A percentile compares a stretch with the other conserved stretches of the same genome.
Conservation (phyloP, 2,797 vertebrate genomes). For the Meda fulgida region DNA sequence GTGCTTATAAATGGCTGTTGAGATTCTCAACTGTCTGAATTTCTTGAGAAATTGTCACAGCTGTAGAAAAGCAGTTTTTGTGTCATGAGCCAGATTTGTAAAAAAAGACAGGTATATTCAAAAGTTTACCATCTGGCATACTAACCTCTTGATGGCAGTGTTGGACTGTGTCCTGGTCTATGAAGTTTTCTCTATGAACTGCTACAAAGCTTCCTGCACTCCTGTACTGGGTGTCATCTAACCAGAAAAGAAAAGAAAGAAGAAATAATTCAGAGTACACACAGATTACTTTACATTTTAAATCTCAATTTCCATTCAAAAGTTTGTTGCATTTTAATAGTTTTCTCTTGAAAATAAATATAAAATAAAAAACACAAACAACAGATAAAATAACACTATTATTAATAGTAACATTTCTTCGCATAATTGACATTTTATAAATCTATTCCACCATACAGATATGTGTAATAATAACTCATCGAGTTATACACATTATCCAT, state of each 20-base stretch:
- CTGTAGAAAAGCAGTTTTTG: not conserved
- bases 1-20: not conserved
- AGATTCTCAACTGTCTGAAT: not conserved
- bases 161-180: constrained; percentile 40
- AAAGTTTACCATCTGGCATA: not conserved
- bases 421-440: not conserved
- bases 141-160: constrained; percentile 53
- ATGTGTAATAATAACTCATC: not conserved
- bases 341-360: not conserved
- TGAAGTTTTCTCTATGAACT: constrained; percentile 18
- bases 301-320: not conserved
- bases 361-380: not conserved
- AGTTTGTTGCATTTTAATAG: not conserved
- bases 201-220: constrained; percentile 6
- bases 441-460: not conserved
- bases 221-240: constrained; percentile 15
- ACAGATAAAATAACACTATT: not conserved
- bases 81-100: not conserved
- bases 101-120: not conserved
- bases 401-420: not conserved
- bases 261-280: not conserved
- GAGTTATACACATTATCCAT: not conserved
- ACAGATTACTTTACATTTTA: not conserved
- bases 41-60: not conserved
- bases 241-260: not conserved